These are phyloP conservation scores for Lamellibrachia satsuma DNA, from an alignment of 2,888 invertebrate genomes.

Conservation along the genomic window DNA sequence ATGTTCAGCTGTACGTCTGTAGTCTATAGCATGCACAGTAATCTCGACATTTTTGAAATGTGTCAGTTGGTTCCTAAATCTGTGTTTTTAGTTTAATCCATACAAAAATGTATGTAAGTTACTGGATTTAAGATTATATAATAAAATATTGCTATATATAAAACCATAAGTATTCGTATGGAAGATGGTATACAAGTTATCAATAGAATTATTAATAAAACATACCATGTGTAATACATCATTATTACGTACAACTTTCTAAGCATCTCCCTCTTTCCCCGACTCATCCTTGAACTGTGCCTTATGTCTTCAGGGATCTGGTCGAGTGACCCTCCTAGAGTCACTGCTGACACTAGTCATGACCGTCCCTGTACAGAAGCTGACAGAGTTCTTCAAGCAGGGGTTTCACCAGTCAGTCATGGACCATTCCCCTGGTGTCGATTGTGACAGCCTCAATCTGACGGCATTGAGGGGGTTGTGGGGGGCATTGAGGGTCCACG, in stretches of 20 bases:
- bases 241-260: neutral
- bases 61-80: too few species aligned
- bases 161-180: too few species aligned
- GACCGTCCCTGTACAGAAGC: conserved; percentile 26
- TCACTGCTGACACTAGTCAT: conserved; percentile 27
- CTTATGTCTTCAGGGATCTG: neutral
- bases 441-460: neutral
- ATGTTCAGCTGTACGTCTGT: too few species aligned
- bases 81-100: too few species aligned
- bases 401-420: conserved; percentile 25
- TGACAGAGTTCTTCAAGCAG: conserved; percentile 27
- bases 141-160: too few species aligned
- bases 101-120: too few species aligned
- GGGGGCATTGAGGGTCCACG: conserved; percentile 50
- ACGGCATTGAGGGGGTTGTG: conserved; percentile 47
- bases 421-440: neutral
- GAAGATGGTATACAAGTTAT: too few species aligned
- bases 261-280: neutral
- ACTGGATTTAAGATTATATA: too few species aligned
- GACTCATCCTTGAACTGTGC: neutral
- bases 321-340: conserved; percentile 21
- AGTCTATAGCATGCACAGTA: too few species aligned
- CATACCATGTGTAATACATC: too few species aligned
- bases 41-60: too few species aligned
- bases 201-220: too few species aligned